Evolutionary conservation across 1,140 invertebrate genomes (phyloP), one percentile per base, ranked within the genome.

Genomic region (Acromyrmex echinatior): DNA sequence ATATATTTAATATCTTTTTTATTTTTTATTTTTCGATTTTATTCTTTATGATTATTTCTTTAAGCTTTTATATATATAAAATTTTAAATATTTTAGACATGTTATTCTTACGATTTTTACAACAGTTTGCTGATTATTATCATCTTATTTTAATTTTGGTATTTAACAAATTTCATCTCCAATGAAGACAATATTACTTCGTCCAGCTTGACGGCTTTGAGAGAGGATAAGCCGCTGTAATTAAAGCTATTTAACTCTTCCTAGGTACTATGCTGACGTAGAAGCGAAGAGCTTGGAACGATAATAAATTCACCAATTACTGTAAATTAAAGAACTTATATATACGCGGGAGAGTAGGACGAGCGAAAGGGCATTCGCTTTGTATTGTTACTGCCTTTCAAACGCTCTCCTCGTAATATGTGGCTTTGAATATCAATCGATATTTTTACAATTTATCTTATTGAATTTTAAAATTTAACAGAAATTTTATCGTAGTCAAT

Each of bases 271-370:
- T 90, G 88, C 89, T 14, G 0, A 16, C 65, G n/a, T 68, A 70
- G 60, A 56, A 81, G 77, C 60, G 62, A 80, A 86, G 90, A 63
- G 10, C 66, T 62, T 70, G 62, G 79, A 90, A 87, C 77, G 58
- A 74, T 90, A 91, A 91, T 92, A 92, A 92, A 92, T 91, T 88
- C 79, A 88, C 60, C 90, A 92, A 92, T 92, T 91, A 87, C 77
- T 31, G 70, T 78, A 88, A 90, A 92, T 92, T 92, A 85, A 84
- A 86, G 84, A 88, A 88, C 78, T 85, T 79, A 51, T 35, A 35
- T 35, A 35, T n/a, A 31, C 39, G 31, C 70, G 49, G 21, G 56
- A 58, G 53, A 70, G 31, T 71, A 62, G 25, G 45, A 45, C 18
- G 25, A 28, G 66, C 35, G 68, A 70, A 90, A 87, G 81, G 65